Evolutionary conservation across 1,140 invertebrate species (phyloP).

Genomic region (Calliopsis andreniformis): DNA sequence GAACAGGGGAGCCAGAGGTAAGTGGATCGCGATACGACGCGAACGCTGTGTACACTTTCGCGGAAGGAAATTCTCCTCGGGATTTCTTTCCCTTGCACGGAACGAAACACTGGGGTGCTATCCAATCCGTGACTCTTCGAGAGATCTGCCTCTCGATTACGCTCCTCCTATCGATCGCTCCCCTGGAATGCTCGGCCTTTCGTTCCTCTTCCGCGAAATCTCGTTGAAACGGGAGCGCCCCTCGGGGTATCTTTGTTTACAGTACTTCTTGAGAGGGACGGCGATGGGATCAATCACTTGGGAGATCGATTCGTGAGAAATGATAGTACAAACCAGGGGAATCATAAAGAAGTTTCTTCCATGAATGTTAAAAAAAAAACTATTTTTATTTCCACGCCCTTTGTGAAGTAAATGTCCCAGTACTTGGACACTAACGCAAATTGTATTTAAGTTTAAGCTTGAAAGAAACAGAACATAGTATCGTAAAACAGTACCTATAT

Average conservation of each 20-base stretch:
- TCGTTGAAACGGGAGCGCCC: not conserved
- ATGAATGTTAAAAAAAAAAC: no score
- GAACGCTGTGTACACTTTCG: not conserved
- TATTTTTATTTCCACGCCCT: no score
- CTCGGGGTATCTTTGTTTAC: not conserved
- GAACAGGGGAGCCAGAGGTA: not conserved
- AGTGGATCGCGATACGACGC: not conserved
- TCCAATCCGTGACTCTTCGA: not conserved
- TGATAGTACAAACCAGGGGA: not conserved
- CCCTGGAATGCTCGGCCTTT: not conserved
- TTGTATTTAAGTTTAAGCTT: no score
- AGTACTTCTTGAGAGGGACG: not conserved
- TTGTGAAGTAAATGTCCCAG: no score
- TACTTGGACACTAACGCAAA: no score
- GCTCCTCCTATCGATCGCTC: constrained; percentile 4
- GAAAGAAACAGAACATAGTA: no score
- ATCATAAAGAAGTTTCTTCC: no score
- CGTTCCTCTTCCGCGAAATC: not conserved
- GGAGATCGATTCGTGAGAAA: not conserved
- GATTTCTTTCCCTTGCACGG: not conserved
- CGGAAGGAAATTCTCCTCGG: not conserved
- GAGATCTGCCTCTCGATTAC: constrained; percentile 17
- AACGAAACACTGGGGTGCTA: constrained; percentile 4
- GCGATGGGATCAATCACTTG: not conserved
- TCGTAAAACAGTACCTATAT: no score